Evolutionary conservation across 1,140 invertebrate genomes (phyloP).

Genomic region (Littorina saxatilis): DNA sequence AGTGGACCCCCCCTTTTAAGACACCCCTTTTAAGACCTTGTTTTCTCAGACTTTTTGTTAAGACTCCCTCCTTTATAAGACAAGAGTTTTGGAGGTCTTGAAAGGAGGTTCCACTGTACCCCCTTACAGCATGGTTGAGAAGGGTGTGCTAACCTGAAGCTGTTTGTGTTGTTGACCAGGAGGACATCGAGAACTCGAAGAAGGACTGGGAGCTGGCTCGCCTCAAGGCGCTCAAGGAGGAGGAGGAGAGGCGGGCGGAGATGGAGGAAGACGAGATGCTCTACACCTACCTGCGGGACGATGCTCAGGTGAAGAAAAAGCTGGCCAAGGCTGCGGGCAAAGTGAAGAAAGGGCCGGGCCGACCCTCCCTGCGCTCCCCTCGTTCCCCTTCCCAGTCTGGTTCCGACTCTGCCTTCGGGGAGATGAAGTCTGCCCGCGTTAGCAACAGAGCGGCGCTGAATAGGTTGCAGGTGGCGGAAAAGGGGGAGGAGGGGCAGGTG

Average conservation of each 20-base stretch:
- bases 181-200: constrained; percentile 84
- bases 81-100: too few species aligned
- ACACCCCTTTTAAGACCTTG: too few species aligned
- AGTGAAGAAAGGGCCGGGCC: constrained; percentile 42
- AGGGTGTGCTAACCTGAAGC: too few species aligned
- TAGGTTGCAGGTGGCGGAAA: background rate
- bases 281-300: constrained; percentile 73
- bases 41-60: too few species aligned
- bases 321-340: constrained; percentile 50
- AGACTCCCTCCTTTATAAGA: too few species aligned
- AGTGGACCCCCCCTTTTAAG: too few species aligned
- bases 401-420: background rate
- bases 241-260: constrained; percentile 76
- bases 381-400: constrained; percentile 2
- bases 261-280: constrained; percentile 84
- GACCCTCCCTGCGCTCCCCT: background rate
- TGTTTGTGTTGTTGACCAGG: too few species aligned
- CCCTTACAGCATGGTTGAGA: too few species aligned
- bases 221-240: constrained; percentile 80
- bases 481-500: background rate
- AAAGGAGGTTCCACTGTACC: too few species aligned
- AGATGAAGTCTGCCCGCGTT: background rate
- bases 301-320: constrained; percentile 69
- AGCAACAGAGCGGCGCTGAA: background rate
- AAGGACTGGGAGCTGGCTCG: constrained; percentile 95